These are phyloP conservation scores for Cnemophilus loriae DNA, from an alignment of 2,113 vertebrate genomes.

Conservation along the genomic window DNA sequence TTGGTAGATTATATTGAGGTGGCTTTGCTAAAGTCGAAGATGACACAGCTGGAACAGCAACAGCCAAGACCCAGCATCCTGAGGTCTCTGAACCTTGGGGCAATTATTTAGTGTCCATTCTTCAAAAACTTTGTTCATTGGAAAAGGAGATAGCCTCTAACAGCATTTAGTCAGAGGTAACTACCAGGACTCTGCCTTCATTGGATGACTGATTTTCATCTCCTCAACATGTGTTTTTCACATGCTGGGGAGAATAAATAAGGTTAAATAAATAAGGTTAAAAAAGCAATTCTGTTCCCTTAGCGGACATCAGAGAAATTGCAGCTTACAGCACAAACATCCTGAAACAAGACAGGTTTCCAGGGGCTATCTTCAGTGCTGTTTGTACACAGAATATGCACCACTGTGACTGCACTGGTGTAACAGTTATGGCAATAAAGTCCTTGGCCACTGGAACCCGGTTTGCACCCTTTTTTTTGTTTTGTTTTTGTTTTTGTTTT, in stretches of 20 bases:
- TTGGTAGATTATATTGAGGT: background rate
- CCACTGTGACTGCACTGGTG: background rate
- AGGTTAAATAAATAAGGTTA: background rate
- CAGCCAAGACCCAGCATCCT: fast-evolving
- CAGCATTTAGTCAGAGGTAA: background rate
- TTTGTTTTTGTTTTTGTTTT: background rate
- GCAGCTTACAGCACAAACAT: background rate
- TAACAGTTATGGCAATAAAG: background rate
- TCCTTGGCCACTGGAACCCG: background rate
- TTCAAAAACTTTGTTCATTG: background rate
- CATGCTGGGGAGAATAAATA: background rate
- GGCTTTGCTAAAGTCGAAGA: background rate
- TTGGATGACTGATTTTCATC: background rate
- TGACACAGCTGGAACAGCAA: background rate
- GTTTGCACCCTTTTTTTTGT: background rate
- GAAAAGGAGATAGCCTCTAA: background rate
- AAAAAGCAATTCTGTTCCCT: background rate
- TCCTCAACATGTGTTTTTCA: background rate
- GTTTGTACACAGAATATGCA: background rate
- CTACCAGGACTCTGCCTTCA: background rate
- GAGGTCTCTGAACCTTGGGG: background rate
- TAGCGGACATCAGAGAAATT: background rate
- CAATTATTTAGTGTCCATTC: background rate
- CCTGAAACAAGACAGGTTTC: background rate
- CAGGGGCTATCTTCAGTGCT: background rate